A percentile compares a stretch with the other conserved stretches of the same genome.
Evolutionary conservation across 2,797 vertebrate genomes (phyloP).

Genomic region (Salarias fasciatus): DNA sequence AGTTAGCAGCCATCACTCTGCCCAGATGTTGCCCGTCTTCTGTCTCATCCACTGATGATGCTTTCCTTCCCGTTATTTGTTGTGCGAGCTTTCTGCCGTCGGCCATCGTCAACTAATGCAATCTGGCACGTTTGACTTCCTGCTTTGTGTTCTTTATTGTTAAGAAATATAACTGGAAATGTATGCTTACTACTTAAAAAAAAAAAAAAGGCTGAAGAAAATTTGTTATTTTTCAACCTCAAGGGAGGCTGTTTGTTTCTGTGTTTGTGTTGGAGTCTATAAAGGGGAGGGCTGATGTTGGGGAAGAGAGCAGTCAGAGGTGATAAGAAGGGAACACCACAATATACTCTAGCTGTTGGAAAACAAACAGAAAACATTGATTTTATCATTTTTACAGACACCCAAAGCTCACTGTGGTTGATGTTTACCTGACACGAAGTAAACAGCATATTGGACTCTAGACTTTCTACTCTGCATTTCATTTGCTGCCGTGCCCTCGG

Average conservation of each 20-base stretch:
- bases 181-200: neutral
- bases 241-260: conserved; percentile 53
- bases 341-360: conserved; percentile 64
- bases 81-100: conserved; percentile 31
- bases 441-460: conserved; percentile 76
- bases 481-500: conserved; percentile 74
- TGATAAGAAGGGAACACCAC: conserved; percentile 67
- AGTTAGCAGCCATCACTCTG: conserved; percentile 81
- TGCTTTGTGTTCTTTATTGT: conserved; percentile 19
- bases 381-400: conserved; percentile 81
- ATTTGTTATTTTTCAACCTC: conserved; percentile 43
- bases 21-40: conserved; percentile 73
- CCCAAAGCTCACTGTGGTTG: conserved; percentile 59
- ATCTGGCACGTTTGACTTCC: conserved; percentile 25
- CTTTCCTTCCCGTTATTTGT: conserved; percentile 41
- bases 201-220: conserved; percentile 18
- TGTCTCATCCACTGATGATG: conserved; percentile 47
- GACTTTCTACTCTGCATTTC: conserved; percentile 80
- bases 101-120: conserved; percentile 13
- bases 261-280: conserved; percentile 55
- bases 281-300: conserved; percentile 51
- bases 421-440: conserved; percentile 81
- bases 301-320: conserved; percentile 75
- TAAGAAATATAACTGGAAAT: conserved; percentile 18
- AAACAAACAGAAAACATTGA: conserved; percentile 83